Evolutionary conservation across 2,888 invertebrate genomes (phyloP).

Genomic region (Drosophila nr. fundita): DNA sequence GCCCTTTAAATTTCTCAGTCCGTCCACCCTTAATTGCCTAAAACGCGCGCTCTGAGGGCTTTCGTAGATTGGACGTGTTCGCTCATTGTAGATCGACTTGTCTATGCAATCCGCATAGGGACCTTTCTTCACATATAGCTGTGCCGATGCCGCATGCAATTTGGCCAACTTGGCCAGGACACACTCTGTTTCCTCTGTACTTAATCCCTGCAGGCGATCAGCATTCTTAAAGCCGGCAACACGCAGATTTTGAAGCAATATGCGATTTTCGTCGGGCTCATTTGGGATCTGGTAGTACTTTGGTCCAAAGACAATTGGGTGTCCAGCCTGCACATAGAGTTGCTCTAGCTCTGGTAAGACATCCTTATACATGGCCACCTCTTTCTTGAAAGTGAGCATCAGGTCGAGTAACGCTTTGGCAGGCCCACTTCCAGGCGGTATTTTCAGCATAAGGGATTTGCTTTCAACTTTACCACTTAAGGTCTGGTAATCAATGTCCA

Average conservation of each 20-base stretch:
- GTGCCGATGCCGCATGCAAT: conserved; percentile 82
- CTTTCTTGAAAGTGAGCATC: conserved; percentile 68
- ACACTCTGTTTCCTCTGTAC: conserved; percentile 67
- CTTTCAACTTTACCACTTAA: conserved; percentile 8
- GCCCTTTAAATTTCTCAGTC: conserved; percentile 19
- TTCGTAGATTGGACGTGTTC: neutral
- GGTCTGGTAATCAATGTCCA: conserved; percentile 48
- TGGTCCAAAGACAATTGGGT: conserved; percentile 59
- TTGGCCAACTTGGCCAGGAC: conserved; percentile 77
- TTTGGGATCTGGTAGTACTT: conserved; percentile 52
- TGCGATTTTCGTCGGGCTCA: conserved; percentile 40
- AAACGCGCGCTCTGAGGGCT: neutral
- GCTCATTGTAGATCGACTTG: conserved; percentile 36
- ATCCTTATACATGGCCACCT: conserved; percentile 60
- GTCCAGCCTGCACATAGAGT: conserved; percentile 59
- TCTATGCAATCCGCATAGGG: conserved; percentile 37
- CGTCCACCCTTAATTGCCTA: neutral
- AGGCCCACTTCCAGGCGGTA: conserved; percentile 24
- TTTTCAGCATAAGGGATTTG: conserved; percentile 63
- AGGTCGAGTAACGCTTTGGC: conserved; percentile 28
- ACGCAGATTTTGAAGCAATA: conserved; percentile 77
- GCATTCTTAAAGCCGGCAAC: conserved; percentile 69
- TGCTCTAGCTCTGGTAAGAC: conserved; percentile 59
- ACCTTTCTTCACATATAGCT: conserved; percentile 62
- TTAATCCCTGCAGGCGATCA: conserved; percentile 74